Evolutionary conservation across 2,797 vertebrate species (phyloP).

Genomic region (Mormyrops boulengeri): DNA sequence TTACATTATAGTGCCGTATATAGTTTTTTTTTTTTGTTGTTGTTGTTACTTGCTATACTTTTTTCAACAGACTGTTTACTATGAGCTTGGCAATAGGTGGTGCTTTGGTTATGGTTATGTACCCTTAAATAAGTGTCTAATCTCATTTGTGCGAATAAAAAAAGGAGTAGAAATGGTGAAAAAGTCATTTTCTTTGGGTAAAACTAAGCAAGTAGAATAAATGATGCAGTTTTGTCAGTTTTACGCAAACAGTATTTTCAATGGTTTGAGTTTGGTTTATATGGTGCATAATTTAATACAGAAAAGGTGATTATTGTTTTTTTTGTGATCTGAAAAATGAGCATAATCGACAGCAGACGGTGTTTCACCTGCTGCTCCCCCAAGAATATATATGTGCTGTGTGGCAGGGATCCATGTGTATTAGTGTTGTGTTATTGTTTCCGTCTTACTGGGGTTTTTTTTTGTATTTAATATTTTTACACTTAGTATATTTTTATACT

Average conservation of each 20-base stretch:
- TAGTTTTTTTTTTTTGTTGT: background rate
- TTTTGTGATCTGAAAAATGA: background rate
- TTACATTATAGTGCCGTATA: background rate
- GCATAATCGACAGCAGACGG: background rate
- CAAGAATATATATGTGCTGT: background rate
- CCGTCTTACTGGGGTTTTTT: background rate
- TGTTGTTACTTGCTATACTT: background rate
- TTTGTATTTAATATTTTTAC: background rate
- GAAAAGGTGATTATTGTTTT: background rate
- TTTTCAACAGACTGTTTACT: background rate
- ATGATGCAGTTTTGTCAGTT: background rate
- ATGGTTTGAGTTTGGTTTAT: background rate
- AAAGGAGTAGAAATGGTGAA: background rate
- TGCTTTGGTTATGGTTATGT: background rate
- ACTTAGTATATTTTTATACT: background rate
- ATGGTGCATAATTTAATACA: background rate
- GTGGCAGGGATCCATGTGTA: background rate
- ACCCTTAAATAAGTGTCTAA: background rate
- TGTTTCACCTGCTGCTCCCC: background rate
- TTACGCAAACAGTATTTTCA: background rate
- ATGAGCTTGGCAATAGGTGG: background rate
- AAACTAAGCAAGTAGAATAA: background rate
- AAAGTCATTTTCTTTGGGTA: background rate
- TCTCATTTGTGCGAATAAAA: background rate
- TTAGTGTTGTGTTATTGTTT: background rate